Evolutionary conservation across 2,113 vertebrate species (phyloP), one percentile per base, ranked within the genome.

Genomic region (Phocoena phocoena): DNA sequence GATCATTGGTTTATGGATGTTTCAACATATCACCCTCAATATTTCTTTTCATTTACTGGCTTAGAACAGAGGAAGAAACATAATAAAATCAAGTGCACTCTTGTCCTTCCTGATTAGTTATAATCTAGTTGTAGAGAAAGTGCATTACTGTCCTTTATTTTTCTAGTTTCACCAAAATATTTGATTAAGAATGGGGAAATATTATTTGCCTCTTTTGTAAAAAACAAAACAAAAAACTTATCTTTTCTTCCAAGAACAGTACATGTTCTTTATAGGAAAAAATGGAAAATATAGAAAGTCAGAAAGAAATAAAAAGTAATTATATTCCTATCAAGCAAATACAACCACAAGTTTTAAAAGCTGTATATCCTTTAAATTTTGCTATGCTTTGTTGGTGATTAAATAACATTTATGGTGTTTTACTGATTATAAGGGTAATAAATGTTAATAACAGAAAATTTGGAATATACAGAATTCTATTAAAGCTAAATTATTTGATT

Each of bases 91-190:
- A 94, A 83, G 12, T 47, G 9, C n/a, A 38, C 50, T 44, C 12
- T 33, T 67, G 28, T 80, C 80, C 95, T 96, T 97, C 86, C 95
- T 96, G 83, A 90, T 95, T 88, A 93, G 82, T 47, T 84, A 84
- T 87, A 95, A 97, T 95, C 36, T 87, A 84, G 31, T 86, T 90
- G 73, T 20, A 90, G 44, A 86, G 73, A 95, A 97, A 96, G 36
- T 60, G 9, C 31, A 96, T 92, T 60, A 74, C 36, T 26, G 20
- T 79, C 73, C 91, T 92, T 82, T 36, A 73, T 73, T 74, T 90
- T 87, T 93, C 68, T 81, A 41, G n/a, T 71, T 93, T 60, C 58
- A 92, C 74, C 28, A n/a, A 96, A 96, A 86, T 74, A 97, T 60
- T 89, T 93, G 62, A 95, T 88, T 93, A 74, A 62, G 14, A n/a